Percentiles rank a stretch among this genome's conserved stretches.
Evolutionary conservation across 1,140 invertebrate genomes (phyloP).

Genomic region (Lepidurus apus): DNA sequence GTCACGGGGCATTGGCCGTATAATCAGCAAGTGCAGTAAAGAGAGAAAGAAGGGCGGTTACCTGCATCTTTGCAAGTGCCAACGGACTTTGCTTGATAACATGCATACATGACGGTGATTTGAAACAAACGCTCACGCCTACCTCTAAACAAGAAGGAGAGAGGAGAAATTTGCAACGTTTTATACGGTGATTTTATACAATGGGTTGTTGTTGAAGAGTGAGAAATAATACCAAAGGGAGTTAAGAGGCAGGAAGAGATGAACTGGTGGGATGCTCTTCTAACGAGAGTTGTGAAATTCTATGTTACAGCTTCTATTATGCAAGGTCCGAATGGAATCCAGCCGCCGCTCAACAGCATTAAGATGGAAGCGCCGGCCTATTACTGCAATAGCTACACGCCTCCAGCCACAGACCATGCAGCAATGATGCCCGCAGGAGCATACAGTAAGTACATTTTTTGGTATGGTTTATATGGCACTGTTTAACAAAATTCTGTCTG

Average conservation of each 20-base stretch:
- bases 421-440: slow-evolving; percentile 53
- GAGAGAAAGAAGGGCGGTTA: too few species aligned
- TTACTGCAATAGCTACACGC: slow-evolving; percentile 87
- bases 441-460: slow-evolving; percentile 53
- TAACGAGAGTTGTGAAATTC: slow-evolving; percentile 38
- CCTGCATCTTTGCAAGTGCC: too few species aligned
- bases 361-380: slow-evolving; percentile 85
- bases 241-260: too few species aligned
- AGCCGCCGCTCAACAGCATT: slow-evolving; percentile 71
- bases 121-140: too few species aligned
- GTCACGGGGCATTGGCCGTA: slow-evolving; percentile 15
- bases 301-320: slow-evolving; percentile 82
- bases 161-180: too few species aligned
- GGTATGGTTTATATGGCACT: background rate
- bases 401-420: slow-evolving; percentile 56
- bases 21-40: background rate
- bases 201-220: too few species aligned
- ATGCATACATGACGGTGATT: too few species aligned
- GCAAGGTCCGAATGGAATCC: slow-evolving; percentile 76
- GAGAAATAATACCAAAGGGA: too few species aligned
- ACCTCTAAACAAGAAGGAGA: too few species aligned
- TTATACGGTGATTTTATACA: too few species aligned
- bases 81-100: too few species aligned
- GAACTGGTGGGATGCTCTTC: background rate
- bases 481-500: too few species aligned